Conservation (phyloP, 1,140 invertebrate species). For the Vanessa atalanta region DNA sequence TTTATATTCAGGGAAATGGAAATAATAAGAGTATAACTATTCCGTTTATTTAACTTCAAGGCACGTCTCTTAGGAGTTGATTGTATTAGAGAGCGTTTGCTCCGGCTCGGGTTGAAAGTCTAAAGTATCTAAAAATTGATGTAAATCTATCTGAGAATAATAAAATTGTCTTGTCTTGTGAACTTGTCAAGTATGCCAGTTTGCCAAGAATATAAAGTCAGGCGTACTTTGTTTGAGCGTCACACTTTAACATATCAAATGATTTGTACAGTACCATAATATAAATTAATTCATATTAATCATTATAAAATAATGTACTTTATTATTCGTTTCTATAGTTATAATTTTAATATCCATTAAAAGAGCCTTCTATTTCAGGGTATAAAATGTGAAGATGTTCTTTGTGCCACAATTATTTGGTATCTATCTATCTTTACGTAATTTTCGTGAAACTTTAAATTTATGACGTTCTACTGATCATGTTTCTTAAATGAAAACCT, state of each 20-base stretch:
- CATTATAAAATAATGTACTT: no score
- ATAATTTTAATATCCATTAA: no score
- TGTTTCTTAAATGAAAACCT: not conserved
- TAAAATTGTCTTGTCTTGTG: constrained; percentile 3
- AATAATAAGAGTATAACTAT: constrained; percentile 43
- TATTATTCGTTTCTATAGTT: no score
- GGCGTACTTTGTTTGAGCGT: not conserved
- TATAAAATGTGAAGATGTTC: no score
- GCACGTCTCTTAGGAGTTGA: constrained; percentile 40
- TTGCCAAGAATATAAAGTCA: not conserved
- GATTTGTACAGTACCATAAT: no score
- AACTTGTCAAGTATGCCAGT: constrained; percentile 18
- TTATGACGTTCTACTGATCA: not conserved
- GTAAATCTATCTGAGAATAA: constrained; percentile 27
- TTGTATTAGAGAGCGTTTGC: constrained; percentile 42
- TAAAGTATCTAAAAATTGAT: constrained; percentile 33
- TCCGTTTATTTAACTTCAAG: constrained; percentile 42
- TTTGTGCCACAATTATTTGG: no score
- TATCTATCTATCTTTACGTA: no score
- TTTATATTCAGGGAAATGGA: constrained; percentile 40
- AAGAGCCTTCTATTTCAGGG: no score
- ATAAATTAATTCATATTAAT: no score
- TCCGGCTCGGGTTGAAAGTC: constrained; percentile 24
- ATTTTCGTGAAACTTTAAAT: no score
- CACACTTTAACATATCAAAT: not conserved